These are phyloP conservation scores for Tursiops truncatus DNA, from an alignment of 2,113 vertebrate species.

Conservation along the genomic window DNA sequence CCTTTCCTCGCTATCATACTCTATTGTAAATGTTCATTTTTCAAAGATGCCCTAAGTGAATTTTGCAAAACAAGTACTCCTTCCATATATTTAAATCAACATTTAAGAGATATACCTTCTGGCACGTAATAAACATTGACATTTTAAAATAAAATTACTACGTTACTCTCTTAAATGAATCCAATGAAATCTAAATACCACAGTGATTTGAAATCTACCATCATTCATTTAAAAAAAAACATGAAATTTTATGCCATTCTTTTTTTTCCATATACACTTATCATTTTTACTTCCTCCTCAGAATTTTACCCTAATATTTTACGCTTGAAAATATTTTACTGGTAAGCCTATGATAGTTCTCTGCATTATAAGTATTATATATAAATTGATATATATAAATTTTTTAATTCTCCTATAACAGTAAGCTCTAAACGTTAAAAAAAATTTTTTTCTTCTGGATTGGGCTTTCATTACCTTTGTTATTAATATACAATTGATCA, in stretches of 20 bases:
- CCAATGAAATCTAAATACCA: not conserved
- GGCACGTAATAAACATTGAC: not conserved
- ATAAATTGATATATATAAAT: not conserved
- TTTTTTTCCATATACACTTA: not conserved
- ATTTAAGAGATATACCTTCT: conserved; percentile 47
- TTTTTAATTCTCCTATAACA: conserved; percentile 20
- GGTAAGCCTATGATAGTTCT: not conserved
- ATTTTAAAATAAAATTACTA: not conserved
- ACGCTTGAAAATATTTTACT: not conserved
- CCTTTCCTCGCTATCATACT: not conserved
- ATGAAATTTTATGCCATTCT: not conserved
- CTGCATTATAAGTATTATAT: not conserved
- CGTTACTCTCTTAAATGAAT: not conserved
- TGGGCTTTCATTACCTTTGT: not conserved
- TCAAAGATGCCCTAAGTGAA: not conserved
- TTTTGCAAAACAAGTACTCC: not conserved
- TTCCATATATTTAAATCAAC: not conserved
- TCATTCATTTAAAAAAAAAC: conserved; percentile 2
- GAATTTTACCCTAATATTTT: conserved; percentile 25
- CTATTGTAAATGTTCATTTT: not conserved
- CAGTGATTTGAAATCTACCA: not conserved
- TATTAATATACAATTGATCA: not conserved
- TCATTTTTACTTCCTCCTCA: not conserved
- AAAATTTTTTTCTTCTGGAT: not conserved
- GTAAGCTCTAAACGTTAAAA: not conserved